Conservation (phyloP, 2,888 invertebrate genomes). For the Noctua janthina region DNA sequence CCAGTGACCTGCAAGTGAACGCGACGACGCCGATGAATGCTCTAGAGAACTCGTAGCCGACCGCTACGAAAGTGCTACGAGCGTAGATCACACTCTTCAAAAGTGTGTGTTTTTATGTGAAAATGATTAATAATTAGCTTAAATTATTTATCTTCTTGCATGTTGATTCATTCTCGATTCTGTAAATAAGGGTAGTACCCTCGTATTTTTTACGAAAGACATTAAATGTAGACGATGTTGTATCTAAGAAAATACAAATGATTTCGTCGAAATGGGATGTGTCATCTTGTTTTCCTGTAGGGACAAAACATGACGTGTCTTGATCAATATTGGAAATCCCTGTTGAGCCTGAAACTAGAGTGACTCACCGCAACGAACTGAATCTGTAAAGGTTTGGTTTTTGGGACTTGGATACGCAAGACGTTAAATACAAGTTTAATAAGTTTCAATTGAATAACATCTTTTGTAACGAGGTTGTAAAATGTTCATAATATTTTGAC, state of each 20-base stretch:
- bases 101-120: constrained; percentile 35
- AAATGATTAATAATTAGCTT: constrained; percentile 30
- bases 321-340: constrained; percentile 80
- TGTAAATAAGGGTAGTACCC: constrained; percentile 11
- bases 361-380: constrained; percentile 56
- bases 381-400: constrained; percentile 16
- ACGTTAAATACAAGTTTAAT: not conserved
- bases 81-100: constrained; percentile 50
- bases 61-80: constrained; percentile 78
- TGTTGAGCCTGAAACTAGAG: constrained; percentile 56
- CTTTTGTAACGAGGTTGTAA: not conserved
- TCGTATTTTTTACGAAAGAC: constrained; percentile 1
- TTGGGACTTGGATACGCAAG: constrained; percentile 3
- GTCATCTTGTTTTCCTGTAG: constrained; percentile 68
- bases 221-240: not conserved
- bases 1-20: constrained; percentile 86
- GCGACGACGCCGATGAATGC: constrained; percentile 68
- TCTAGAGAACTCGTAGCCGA: constrained; percentile 79
- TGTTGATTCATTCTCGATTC: not conserved
- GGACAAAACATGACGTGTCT: constrained; percentile 76
- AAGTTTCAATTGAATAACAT: not conserved
- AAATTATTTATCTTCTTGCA: not conserved
- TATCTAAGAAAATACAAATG: constrained; percentile 28
- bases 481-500: not conserved
- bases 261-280: constrained; percentile 62